Percentiles rank a stretch among this genome's conserved stretches.
phyloP scores from a whole-genome alignment of 2,113 vertebrate genomes.

The Hippopotamus amphibius region DNA sequence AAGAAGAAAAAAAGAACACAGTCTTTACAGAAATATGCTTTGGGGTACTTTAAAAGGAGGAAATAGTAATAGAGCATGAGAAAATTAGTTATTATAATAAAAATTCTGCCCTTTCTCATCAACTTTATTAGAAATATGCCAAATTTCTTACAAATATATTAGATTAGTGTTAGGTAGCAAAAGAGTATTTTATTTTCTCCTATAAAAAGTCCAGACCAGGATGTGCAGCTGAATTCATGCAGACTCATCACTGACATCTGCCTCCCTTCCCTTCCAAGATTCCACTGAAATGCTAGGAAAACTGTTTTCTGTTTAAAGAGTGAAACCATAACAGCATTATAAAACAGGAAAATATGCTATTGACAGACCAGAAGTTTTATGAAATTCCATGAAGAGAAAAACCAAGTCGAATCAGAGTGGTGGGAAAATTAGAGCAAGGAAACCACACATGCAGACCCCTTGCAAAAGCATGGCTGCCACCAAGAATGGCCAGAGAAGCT shows the following conservation, averaged over 20 bases:
- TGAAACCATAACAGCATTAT: background rate
- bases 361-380: background rate
- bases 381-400: conserved; percentile 38
- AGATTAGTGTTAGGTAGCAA: background rate
- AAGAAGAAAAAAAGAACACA: background rate
- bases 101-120: background rate
- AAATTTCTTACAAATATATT: background rate
- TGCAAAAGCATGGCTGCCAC: background rate
- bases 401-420: background rate
- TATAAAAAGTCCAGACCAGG: background rate
- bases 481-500: background rate
- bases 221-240: background rate
- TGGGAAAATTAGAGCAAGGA: background rate
- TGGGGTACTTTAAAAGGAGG: background rate
- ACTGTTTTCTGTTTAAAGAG: conserved; percentile 10
- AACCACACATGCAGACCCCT: background rate
- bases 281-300: background rate
- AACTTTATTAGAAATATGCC: background rate
- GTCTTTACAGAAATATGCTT: background rate
- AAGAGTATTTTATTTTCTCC: background rate
- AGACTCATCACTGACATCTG: background rate
- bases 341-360: background rate
- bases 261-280: background rate
- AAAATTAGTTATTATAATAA: background rate
- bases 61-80: background rate